Evolutionary conservation across 2,113 vertebrate genomes (phyloP), one percentile per base, ranked within the genome.

Genomic region (Lutjanus erythropterus): DNA sequence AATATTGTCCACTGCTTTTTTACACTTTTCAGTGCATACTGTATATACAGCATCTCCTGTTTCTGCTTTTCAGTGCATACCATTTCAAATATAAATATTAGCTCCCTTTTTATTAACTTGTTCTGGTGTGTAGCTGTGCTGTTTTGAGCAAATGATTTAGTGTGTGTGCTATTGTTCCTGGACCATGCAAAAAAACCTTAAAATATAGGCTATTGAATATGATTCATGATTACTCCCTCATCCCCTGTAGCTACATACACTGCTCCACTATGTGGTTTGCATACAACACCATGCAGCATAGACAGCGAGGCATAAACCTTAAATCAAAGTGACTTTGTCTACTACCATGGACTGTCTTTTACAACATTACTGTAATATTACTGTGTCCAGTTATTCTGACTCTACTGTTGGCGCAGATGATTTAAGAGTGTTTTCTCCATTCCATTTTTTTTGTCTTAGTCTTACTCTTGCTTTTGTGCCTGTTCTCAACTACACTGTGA

Each of bases 41-140:
- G n/a, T n/a, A n/a, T n/a, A n/a, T n/a, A n/a, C n/a, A n/a, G n/a
- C n/a, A n/a, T n/a, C n/a, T n/a, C n/a, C n/a, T n/a, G n/a, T n/a
- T n/a, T n/a, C n/a, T n/a, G n/a, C 14, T 29, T 70, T 33, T 53
- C 21, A 21, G 47, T 56, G 23, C 18, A 31, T 50, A n/a, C n/a
- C n/a, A n/a, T n/a, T n/a, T n/a, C n/a, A n/a, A n/a, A n/a, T n/a
- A 15, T 61, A 37, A 47, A 75, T 53, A 46, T 53, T 33, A 31
- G 2, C 31, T 5, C n/a, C 15, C n/a, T 33, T 64, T 80, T 46
- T 59, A 23, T 69, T 69, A 12, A 29, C 39, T 25, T 8, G n/a
- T n/a, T 64, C 65, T 44, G 12, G 12, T 18, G 14, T 33, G 12
- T 56, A 35, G 23, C 39, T 50, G n/a, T 44, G n/a, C 31, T 7